Percentiles rank a stretch among this genome's conserved stretches.
These are phyloP conservation scores for Phymatocera aterrima DNA, from an alignment of 2,888 invertebrate genomes.

Conservation along the genomic window DNA sequence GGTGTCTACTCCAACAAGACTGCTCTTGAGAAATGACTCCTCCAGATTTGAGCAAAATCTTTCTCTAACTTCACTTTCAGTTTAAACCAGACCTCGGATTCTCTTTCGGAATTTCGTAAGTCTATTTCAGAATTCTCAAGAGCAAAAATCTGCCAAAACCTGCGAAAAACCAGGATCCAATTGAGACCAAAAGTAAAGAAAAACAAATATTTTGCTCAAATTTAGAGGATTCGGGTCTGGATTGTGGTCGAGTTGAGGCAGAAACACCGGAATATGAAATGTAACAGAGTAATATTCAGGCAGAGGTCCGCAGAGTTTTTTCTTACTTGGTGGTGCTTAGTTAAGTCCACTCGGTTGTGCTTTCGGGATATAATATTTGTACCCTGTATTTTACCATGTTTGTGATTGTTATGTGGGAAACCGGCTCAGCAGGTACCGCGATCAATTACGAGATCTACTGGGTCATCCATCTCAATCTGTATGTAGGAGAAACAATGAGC, in stretches of 20 bases:
- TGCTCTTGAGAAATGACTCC: too few species aligned
- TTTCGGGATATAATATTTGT: background rate
- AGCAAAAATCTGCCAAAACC: background rate
- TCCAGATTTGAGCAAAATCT: too few species aligned
- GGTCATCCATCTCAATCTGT: background rate
- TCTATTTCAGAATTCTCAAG: too few species aligned
- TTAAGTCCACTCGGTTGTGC: background rate
- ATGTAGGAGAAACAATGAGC: background rate
- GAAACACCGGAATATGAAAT: too few species aligned
- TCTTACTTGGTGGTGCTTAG: background rate
- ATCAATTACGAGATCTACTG: background rate
- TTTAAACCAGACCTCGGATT: too few species aligned
- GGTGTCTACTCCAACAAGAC: too few species aligned
- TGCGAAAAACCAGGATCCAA: background rate
- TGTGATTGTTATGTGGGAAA: background rate
- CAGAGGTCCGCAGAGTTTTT: too few species aligned
- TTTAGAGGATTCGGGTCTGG: background rate
- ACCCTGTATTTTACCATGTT: background rate
- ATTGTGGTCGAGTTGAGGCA: background rate
- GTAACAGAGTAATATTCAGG: too few species aligned
- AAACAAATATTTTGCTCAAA: background rate
- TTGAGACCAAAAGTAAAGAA: background rate
- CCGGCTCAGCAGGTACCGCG: background rate
- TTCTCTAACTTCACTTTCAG: too few species aligned
- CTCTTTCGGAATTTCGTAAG: too few species aligned